Evolutionary conservation across 2,888 invertebrate genomes (phyloP), one percentile per base, ranked within the genome.

Genomic region (Campopleginae sp.): DNA sequence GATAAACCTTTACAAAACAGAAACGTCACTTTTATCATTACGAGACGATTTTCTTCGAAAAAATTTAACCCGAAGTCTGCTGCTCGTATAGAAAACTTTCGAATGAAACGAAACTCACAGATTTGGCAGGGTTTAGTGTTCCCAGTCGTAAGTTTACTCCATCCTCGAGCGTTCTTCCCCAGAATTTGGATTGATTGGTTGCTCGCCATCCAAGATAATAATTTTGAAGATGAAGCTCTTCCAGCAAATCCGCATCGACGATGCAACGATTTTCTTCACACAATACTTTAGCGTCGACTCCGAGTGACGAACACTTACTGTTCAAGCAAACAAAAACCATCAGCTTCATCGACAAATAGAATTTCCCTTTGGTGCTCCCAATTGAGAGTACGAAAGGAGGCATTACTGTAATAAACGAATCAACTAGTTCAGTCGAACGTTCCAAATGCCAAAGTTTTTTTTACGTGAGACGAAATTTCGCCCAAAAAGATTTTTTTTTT

Each of bases 151-250:
- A 95, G 63, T 95, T 94, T 72, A 98, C 94, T 0, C 98, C 99
- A 31, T 98, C 98, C 5, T 95, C 95, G 19, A 98, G 95, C 72
- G 96, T 97, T 92, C 95, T 96, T 1, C 97, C 98, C 96, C 97
- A 97, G 94, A 98, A 98, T 91, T 96, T 95, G 0, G 97, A 95
- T 93, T 98, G 97, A 94, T 98, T 98, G 51, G 95, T 94, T 0
- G 98, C 97, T 10, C 94, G 94, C 98, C 98, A 99, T 86, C 96
- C 96, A 86, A 95, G 94, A 44, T 84, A 87, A 0, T 91, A 58
- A 84, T 92, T 77, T 82, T 94, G 92, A 19, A 95, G 93, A 92
- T 97, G 97, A 19, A 99, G 95, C 1, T 95, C 95, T 0, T 95
- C 91, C 10, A 98, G 94, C 33, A 98, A 94, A 0, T 96, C 95